Evolutionary conservation across 2,888 invertebrate genomes (phyloP).

Genomic region (Ferdinandea cuprea): DNA sequence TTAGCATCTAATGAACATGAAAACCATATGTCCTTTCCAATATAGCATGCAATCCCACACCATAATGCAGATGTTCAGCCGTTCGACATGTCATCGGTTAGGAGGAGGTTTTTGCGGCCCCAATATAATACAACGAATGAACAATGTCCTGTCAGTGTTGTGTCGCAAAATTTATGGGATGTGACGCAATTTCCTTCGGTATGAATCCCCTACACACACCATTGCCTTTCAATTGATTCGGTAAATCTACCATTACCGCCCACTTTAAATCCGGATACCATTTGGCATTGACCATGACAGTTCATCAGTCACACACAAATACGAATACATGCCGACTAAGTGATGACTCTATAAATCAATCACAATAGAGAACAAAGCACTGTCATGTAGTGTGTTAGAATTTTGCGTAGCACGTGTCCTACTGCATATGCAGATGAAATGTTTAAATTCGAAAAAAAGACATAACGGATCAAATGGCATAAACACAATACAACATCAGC

Average conservation of each 20-base stretch:
- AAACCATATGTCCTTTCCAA: constrained; percentile 28
- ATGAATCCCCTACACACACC: background rate
- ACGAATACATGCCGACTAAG: background rate
- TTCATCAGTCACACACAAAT: constrained; percentile 33
- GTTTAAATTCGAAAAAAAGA: background rate
- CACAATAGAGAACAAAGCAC: constrained; percentile 23
- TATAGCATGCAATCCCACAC: constrained; percentile 5
- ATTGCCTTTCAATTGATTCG: constrained; percentile 15
- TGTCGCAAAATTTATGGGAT: constrained; percentile 21
- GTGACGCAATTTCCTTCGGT: constrained; percentile 21
- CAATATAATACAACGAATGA: constrained; percentile 29
- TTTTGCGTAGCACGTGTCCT: background rate
- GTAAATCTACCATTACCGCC: background rate
- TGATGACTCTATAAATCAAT: constrained; percentile 29
- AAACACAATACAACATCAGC: background rate
- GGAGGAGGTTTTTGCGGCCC: constrained; percentile 1
- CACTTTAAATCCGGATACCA: background rate
- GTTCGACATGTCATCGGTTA: constrained; percentile 1
- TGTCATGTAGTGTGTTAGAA: background rate
- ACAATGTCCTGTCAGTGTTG: constrained; percentile 37
- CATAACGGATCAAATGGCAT: constrained; percentile 17
- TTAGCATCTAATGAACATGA: constrained; percentile 25
- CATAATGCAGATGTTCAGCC: constrained; percentile 35
- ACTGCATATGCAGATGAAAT: constrained; percentile 21
- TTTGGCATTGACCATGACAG: constrained; percentile 16